Percentiles rank a stretch among this genome's conserved stretches.
phyloP scores from a whole-genome alignment of 2,888 invertebrate species.

The Priocnemis perturbator region DNA sequence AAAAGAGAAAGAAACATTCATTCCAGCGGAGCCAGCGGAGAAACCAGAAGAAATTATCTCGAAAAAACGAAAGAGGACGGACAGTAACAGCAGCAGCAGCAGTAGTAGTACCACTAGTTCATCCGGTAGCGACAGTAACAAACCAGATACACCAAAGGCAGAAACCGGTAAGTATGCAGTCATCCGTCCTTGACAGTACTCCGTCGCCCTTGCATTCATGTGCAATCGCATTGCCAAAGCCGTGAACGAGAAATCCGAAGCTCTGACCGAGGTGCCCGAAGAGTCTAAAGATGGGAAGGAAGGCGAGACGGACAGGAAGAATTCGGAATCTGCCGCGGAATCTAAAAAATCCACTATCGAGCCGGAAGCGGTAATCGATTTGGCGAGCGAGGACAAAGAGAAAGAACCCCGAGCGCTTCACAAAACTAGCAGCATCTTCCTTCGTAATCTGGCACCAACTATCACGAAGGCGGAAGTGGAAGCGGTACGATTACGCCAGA shows the following conservation, averaged over 20 bases:
- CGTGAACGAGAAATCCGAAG: conserved; percentile 59
- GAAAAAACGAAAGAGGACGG: conserved; percentile 77
- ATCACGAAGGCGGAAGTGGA: conserved; percentile 98
- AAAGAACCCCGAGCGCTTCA: conserved; percentile 86
- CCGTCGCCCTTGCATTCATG: neutral
- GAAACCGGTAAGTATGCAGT: conserved; percentile 57
- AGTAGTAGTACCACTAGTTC: conserved; percentile 73
- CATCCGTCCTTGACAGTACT: neutral
- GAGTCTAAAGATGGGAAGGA: conserved; percentile 66
- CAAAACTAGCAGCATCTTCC: conserved; percentile 97
- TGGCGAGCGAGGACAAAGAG: conserved; percentile 74
- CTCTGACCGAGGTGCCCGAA: conserved; percentile 66
- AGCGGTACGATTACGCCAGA: conserved; percentile 78
- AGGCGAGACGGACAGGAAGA: conserved; percentile 68
- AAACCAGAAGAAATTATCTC: conserved; percentile 65
- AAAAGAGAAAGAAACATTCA: conserved; percentile 61
- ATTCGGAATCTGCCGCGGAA: conserved; percentile 67
- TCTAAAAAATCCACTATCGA: conserved; percentile 69
- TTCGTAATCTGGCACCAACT: conserved; percentile 95
- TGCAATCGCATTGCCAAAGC: conserved; percentile 29
- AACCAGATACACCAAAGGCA: conserved; percentile 66
- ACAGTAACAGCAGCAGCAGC: conserved; percentile 77
- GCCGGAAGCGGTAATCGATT: conserved; percentile 72
- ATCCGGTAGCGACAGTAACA: conserved; percentile 77
- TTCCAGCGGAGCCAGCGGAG: conserved; percentile 20